Evolutionary conservation across 1,140 invertebrate species (phyloP), one percentile per base, ranked within the genome.

Genomic region (Scaptodrosophila lebanonensis): DNA sequence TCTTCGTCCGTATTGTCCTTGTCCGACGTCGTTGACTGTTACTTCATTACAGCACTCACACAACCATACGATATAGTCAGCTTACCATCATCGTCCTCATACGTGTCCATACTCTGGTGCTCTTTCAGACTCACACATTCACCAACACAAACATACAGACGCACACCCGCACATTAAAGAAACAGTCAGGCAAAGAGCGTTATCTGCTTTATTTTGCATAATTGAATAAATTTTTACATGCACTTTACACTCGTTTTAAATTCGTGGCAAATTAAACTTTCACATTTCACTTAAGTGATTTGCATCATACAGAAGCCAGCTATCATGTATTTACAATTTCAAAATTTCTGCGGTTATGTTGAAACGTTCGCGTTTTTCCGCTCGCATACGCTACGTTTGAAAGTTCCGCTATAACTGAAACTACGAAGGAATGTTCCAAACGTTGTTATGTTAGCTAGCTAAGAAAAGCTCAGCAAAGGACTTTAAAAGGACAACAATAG

Each of bases 1-100:
- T 58, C 56, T 79, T 60, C 82, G 73, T 79, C 75, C 73, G 69
- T 69, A 63, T 63, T 82, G 75, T 82, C 75, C 75, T 79, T 79
- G 75, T 65, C 52, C 56, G 52, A 39, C 39, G 3, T n/a, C 22
- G 52, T 36, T 49, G 51, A 56, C 45, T 45, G 27, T 38, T 67
- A 60, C 60, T 47, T 50, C 42, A 47, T 48, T 49, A 45, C 56
- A 56, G 42, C 47, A 63, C 57, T 30, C 36, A 50, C 44, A 58
- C 65, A 60, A n/a, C n/a, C n/a, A n/a, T n/a, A n/a, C n/a, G n/a
- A n/a, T n/a, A n/a, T n/a, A n/a, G n/a, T n/a, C n/a, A n/a, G n/a
- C n/a, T n/a, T n/a, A n/a, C n/a, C n/a, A n/a, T n/a, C n/a, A n/a
- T n/a, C n/a, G n/a, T n/a, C n/a, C n/a, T n/a, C 30, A 29, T 27